These are phyloP conservation scores for Bos javanicus DNA, from an alignment of 2,113 vertebrate genomes.

Conservation along the genomic window DNA sequence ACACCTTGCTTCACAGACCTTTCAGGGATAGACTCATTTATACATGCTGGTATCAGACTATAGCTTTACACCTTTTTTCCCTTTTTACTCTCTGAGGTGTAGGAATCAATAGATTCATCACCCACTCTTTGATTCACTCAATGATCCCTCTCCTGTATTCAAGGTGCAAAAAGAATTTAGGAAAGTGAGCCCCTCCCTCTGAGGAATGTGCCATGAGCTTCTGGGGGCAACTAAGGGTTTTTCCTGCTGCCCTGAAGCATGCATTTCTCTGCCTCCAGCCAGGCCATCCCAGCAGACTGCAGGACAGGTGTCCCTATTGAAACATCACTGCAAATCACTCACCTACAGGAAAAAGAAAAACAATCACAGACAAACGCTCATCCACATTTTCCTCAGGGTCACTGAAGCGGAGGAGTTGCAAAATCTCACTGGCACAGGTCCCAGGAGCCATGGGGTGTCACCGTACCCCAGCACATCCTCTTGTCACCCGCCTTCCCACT, in stretches of 20 bases:
- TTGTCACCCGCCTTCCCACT: background rate
- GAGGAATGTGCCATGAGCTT: background rate
- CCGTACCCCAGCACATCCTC: background rate
- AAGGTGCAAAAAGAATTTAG: background rate
- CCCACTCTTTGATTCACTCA: background rate
- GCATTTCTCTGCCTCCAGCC: too few relatives aligned
- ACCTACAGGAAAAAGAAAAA: background rate
- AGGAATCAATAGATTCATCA: background rate
- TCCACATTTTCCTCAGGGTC: background rate
- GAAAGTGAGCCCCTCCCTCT: background rate
- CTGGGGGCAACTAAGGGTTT: fast-evolving
- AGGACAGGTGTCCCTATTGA: background rate
- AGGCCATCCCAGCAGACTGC: background rate
- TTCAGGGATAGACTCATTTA: background rate
- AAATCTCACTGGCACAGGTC: background rate
- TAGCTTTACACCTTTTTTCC: background rate
- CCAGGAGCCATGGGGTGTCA: background rate
- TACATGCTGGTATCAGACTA: background rate
- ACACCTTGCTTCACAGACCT: background rate
- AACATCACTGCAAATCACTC: background rate
- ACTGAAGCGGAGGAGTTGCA: background rate
- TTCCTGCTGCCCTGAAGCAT: background rate
- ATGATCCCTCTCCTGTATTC: background rate
- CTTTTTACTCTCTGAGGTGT: background rate
- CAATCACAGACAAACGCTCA: background rate